Evolutionary conservation across 2,888 invertebrate genomes (phyloP), one percentile per base, ranked within the genome.

Genomic region (Abrostola triplasia): DNA sequence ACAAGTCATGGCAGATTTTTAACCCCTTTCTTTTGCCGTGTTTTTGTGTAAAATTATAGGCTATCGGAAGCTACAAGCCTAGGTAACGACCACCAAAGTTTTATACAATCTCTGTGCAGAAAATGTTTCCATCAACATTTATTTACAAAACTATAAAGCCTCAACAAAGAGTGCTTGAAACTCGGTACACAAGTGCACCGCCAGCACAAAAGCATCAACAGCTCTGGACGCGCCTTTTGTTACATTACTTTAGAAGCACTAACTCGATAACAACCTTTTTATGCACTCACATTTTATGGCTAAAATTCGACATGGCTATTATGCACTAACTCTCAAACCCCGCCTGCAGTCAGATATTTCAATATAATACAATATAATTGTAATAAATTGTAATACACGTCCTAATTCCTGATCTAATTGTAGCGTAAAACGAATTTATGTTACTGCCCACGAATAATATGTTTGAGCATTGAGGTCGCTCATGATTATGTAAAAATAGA

Each of bases 381-480:
- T 69, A 79, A 83, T 80, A 81, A 82, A 82, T 78, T 67, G 68
- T 64, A 67, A 76, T 79, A 69, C 72, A 64, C 56, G 77, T 76
- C 73, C 73, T 67, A 77, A 75, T 83, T 81, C 73, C 49, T 50
- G 48, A 54, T 71, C 62, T 76, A 73, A 77, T 77, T 73, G 72
- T 74, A 74, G 73, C 67, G 65, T 76, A 64, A 68, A 76, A 61
- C 64, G 50, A 69, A 78, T 80, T 76, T 77, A 76, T 73, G 65
- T 73, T 75, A 64, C 57, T 70, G 63, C 53, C 47, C 72, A 70
- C 76, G 59, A 74, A 77, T 72, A 75, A 67, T 70, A 76, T 76
- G 44, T 67, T 73, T 70, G 69, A 64, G 49, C 67, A 77, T 78
- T 81, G 70, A 79, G 73, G 78, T 63, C 67, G 71, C 57, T 63